phyloP scores from a whole-genome alignment of 2,113 vertebrate genomes.

The Bambusicola thoracicus region DNA sequence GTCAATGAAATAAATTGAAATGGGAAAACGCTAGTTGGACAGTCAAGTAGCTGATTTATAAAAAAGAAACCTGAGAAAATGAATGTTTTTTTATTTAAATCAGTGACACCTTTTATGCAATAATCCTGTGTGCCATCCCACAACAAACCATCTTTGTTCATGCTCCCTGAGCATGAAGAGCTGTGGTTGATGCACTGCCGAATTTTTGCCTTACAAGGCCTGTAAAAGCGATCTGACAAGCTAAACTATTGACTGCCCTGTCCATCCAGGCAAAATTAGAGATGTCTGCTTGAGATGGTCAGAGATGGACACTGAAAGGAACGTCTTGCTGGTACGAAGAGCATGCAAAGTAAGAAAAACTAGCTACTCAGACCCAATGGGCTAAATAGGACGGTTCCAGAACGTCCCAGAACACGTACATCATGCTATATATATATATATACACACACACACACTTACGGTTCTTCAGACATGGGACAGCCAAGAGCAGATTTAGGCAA shows the following conservation, averaged over 20 bases:
- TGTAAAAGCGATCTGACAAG: not conserved
- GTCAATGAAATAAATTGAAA: not conserved
- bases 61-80: not conserved
- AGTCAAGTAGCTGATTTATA: not conserved
- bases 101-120: not conserved
- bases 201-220: not conserved
- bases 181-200: not conserved
- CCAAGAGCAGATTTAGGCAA: not conserved
- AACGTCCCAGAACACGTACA: not conserved
- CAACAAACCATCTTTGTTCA: not conserved
- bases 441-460: too few species aligned
- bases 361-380: not conserved
- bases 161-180: not conserved
- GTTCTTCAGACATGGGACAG: not conserved
- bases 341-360: not conserved
- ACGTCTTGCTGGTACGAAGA: not conserved
- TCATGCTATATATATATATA: not conserved
- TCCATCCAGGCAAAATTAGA: not conserved
- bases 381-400: not conserved
- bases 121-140: not conserved
- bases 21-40: not conserved
- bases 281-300: not conserved
- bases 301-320: not conserved
- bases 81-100: not conserved
- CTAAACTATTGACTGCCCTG: not conserved